Evolutionary conservation across 2,888 invertebrate genomes (phyloP).

Genomic region (Metalampra italica): DNA sequence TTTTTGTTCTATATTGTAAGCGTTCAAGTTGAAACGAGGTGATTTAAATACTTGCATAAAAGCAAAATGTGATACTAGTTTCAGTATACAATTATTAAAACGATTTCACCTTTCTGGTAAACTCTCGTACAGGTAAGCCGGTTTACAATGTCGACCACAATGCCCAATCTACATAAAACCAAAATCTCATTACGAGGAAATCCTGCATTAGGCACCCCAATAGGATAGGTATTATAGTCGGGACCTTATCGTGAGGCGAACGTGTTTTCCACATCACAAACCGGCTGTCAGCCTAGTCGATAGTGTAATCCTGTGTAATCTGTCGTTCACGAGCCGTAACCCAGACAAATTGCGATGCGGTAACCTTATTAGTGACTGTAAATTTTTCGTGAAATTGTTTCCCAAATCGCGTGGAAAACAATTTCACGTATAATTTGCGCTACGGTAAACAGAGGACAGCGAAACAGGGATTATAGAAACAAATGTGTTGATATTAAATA

Average conservation of each 20-base stretch:
- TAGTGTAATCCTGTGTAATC: slow-evolving; percentile 28
- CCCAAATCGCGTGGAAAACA: slow-evolving; percentile 13
- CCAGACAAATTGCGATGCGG: slow-evolving; percentile 29
- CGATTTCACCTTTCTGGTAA: neutral
- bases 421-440: slow-evolving; percentile 4
- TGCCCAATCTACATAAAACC: slow-evolving; percentile 15
- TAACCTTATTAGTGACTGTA: slow-evolving; percentile 25
- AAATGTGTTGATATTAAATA: neutral
- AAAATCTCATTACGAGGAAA: slow-evolving; percentile 23
- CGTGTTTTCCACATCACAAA: slow-evolving; percentile 19
- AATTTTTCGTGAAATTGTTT: slow-evolving; percentile 36
- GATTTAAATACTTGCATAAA: no score
- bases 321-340: slow-evolving; percentile 23
- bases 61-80: no score
- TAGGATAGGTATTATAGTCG: slow-evolving; percentile 5
- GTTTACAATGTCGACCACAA: neutral
- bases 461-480: neutral
- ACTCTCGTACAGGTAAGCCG: neutral
- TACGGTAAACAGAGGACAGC: neutral
- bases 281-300: slow-evolving; percentile 17
- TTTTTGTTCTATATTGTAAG: no score
- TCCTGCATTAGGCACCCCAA: slow-evolving; percentile 10
- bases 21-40: no score
- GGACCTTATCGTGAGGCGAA: slow-evolving; percentile 10
- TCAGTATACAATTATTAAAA: no score